phyloP scores from a whole-genome alignment of 2,113 vertebrate genomes.

The Ondatra zibethicus region DNA sequence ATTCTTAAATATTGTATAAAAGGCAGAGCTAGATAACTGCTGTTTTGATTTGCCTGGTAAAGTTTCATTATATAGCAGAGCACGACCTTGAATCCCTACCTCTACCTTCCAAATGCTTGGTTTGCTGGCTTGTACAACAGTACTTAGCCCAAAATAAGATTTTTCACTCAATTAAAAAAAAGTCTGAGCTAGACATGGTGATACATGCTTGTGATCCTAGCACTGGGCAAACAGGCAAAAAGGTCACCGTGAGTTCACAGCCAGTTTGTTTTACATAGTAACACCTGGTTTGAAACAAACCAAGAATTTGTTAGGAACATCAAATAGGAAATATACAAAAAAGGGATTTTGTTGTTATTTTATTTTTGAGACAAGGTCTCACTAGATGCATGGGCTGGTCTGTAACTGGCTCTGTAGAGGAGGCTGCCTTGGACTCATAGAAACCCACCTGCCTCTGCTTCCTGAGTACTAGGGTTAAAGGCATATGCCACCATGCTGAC shows the following conservation, averaged over 20 bases:
- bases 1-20: neutral
- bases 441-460: neutral
- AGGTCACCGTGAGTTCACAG: neutral
- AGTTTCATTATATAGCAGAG: neutral
- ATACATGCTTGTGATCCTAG: neutral
- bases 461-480: neutral
- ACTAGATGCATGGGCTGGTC: neutral
- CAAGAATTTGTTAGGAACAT: neutral
- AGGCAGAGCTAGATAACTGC: neutral
- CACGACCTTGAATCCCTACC: neutral
- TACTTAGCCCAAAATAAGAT: neutral
- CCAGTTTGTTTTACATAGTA: neutral
- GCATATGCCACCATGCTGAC: neutral
- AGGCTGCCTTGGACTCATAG: neutral
- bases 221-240: neutral
- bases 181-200: neutral
- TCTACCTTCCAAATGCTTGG: neutral
- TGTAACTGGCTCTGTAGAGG: neutral
- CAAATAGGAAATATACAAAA: neutral
- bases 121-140: neutral
- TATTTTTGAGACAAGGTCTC: neutral
- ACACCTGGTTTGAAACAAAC: neutral
- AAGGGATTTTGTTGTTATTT: neutral
- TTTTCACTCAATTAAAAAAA: neutral
- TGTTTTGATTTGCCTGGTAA: slow-evolving; percentile 39